Conservation (phyloP, 2,797 vertebrate genomes). For the Epinephelus coioides region DNA sequence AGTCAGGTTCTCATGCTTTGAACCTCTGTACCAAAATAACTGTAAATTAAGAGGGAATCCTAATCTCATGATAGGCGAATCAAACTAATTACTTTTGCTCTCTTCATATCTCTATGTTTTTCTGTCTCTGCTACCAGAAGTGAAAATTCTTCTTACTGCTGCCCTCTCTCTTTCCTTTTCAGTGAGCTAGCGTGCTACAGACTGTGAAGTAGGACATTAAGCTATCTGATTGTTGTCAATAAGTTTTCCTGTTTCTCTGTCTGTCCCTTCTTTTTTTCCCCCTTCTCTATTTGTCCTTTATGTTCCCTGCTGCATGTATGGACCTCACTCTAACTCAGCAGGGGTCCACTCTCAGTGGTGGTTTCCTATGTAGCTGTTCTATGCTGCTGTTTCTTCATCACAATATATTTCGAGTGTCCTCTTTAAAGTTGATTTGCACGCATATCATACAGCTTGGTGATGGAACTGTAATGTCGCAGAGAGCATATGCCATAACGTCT, state of each 20-base stretch:
- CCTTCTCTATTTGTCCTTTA: conserved; percentile 6
- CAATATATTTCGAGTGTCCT: conserved; percentile 4
- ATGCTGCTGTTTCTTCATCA: conserved; percentile 18
- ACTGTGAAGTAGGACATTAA: conserved; percentile 35
- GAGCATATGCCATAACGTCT: conserved; percentile 7
- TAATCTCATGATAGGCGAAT: conserved; percentile 57
- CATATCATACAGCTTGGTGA: conserved; percentile 29
- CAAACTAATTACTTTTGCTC: conserved; percentile 56
- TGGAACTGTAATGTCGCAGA: conserved; percentile 31
- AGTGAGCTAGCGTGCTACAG: conserved; percentile 23
- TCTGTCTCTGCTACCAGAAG: conserved; percentile 24
- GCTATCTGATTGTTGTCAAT: conserved; percentile 35
- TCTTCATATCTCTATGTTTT: conserved; percentile 26
- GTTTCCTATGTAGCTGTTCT: conserved; percentile 12
- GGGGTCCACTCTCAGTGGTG: conserved; percentile 13
- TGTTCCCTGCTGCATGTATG: conserved; percentile 1
- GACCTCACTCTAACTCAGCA: background rate
- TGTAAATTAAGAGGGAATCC: conserved; percentile 51
- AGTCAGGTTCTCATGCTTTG: conserved; percentile 61
- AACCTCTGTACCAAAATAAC: conserved; percentile 34
- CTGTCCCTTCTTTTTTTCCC: background rate
- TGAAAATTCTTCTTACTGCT: conserved; percentile 9
- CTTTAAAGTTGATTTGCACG: conserved; percentile 32
- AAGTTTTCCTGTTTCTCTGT: conserved; percentile 24
- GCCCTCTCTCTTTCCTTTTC: conserved; percentile 12